phyloP scores from a whole-genome alignment of 2,113 vertebrate genomes.

The Crotalus horridus region DNA sequence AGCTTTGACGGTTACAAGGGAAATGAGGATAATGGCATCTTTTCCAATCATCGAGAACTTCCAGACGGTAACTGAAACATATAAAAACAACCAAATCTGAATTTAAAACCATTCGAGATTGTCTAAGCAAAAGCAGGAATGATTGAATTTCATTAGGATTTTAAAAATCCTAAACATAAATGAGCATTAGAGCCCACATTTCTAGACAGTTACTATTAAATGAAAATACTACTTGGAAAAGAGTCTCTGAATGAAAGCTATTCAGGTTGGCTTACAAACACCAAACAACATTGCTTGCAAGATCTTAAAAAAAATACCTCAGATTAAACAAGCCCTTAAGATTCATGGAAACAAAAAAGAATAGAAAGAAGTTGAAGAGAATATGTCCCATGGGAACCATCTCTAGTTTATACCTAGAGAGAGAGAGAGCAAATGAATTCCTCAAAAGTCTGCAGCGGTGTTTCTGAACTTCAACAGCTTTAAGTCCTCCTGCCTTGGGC shows the following conservation, averaged over 20 bases:
- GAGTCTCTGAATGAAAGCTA: neutral
- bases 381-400: neutral
- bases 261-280: rapidly evolving
- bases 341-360: neutral
- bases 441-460: neutral
- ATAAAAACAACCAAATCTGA: neutral
- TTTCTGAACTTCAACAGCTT: neutral
- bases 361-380: neutral
- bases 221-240: neutral
- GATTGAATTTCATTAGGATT: neutral
- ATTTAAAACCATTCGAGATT: neutral
- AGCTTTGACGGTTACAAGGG: rapidly evolving
- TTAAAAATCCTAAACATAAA: neutral
- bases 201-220: neutral
- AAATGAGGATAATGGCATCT: neutral
- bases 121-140: neutral
- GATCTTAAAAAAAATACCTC: neutral
- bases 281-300: neutral
- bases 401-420: neutral
- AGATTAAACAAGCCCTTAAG: neutral
- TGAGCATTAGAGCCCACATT: neutral
- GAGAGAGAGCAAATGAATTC: neutral
- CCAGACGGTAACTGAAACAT: neutral
- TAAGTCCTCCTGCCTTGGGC: neutral
- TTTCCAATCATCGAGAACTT: rapidly evolving